Evolutionary conservation across 2,113 vertebrate species (phyloP).

Genomic region (Oreochromis aureus): DNA sequence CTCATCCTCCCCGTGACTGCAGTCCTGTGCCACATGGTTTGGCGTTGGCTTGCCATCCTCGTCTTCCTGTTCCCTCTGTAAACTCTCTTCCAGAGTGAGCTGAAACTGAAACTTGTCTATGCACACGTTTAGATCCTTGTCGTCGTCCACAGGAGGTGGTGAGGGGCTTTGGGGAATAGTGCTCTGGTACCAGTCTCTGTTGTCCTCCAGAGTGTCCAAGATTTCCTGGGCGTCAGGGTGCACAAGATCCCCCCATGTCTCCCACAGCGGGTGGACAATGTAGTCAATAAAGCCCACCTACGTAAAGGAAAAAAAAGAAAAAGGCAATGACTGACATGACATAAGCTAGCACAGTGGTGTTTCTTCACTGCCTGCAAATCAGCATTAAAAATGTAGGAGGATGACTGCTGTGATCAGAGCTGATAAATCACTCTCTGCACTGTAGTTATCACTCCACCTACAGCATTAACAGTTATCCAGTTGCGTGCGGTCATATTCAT

Average conservation of each 20-base stretch:
- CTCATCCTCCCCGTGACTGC: slow-evolving; percentile 36
- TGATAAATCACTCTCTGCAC: slow-evolving; percentile 14
- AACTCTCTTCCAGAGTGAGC: slow-evolving; percentile 70
- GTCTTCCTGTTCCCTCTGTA: slow-evolving; percentile 29
- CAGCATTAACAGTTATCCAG: slow-evolving; percentile 15
- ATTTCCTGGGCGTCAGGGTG: slow-evolving; percentile 91
- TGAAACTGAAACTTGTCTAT: slow-evolving; percentile 76
- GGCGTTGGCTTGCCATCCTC: slow-evolving; percentile 24
- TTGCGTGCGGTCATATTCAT: neutral
- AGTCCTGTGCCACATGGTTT: slow-evolving; percentile 60
- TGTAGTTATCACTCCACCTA: slow-evolving; percentile 5
- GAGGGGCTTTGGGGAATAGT: slow-evolving; percentile 88
- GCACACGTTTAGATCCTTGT: slow-evolving; percentile 69
- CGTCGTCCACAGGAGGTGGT: slow-evolving; percentile 70
- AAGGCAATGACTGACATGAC: neutral
- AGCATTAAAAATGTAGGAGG: slow-evolving; percentile 50
- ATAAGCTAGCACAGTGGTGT: slow-evolving; percentile 9
- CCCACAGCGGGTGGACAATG: slow-evolving; percentile 91
- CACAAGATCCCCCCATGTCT: slow-evolving; percentile 91
- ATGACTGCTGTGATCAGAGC: slow-evolving; percentile 42
- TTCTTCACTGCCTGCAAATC: slow-evolving; percentile 5
- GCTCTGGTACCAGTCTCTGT: slow-evolving; percentile 92
- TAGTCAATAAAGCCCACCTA: slow-evolving; percentile 95
- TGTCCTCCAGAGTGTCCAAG: slow-evolving; percentile 88
- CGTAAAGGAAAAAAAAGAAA: neutral